Base-by-base conservation (phyloP, 2,113 vertebrate genomes). In the Microtus ochrogaster region DNA sequence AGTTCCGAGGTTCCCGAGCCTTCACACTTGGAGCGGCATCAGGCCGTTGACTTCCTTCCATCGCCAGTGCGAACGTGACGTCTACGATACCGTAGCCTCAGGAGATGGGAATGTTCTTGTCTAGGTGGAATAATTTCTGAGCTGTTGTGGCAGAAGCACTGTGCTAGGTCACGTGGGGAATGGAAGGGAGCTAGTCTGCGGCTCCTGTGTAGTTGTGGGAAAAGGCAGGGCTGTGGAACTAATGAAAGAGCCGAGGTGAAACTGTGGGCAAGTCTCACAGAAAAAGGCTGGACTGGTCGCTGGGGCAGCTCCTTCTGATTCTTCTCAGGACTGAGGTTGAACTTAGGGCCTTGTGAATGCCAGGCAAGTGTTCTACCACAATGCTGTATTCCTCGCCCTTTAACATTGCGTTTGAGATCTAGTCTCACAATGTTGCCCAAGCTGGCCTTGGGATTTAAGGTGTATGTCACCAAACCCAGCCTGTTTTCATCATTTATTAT, bases 21-120 rank as follows among this genome's bases (percentile, higher is more conserved):
- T 2, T n/a, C 3, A 1, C 41, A 22, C 49, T 55, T 21, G 49
- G 33, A 52, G 30, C 19, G 30, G 30, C 77, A 36, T 79, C 76
- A 33, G 47, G 52, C 30, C 26, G 0, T 68, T 55, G 74, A 44
- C 58, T n/a, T 33, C 47, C 84, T 7, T 22, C 39, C 84, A 7
- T 21, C 24, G 41, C 24, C 30, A 74, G 61, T 82, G 70, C 76
- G 44, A 44, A 44, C 44, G 44, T 44, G 39, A 79, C 39, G 73
- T 78, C 41, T 78, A 49, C 3, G 6, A 7, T 74, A 65, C 22
- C 30, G 36, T 70, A 68, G 70, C 76, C 77, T 55, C 49, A 70
- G 77, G 63, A 88, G 76, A 88, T 13, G 19, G 73, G 61, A 52
- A 63, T 66, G 83, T 82, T 93, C 90, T 95, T 21, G 41, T 36